Conservation (phyloP, 2,888 invertebrate genomes). For the Leptodirus hochenwartii region DNA sequence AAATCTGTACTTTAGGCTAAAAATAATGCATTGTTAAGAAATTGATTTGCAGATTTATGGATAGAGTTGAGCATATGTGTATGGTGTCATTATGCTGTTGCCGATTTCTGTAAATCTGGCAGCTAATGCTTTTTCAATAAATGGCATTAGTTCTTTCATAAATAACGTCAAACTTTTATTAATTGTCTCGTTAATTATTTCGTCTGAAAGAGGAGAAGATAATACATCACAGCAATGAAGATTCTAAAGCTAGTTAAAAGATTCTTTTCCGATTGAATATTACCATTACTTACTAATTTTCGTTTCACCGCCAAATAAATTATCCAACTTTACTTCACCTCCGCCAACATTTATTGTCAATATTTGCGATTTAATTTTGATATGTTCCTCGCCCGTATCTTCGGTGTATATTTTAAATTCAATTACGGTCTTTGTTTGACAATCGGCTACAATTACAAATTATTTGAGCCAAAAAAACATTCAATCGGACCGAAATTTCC, state of each 20-base stretch:
- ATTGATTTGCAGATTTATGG: too few relatives aligned
- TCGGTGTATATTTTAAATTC: conserved; percentile 22
- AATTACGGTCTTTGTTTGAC: conserved; percentile 16
- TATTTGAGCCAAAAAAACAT: conserved; percentile 3
- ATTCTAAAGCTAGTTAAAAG: conserved; percentile 2
- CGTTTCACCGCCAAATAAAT: conserved; percentile 35
- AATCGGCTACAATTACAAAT: conserved; percentile 19
- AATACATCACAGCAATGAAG: too few relatives aligned
- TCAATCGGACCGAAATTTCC: too few relatives aligned
- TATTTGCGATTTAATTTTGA: conserved; percentile 26
- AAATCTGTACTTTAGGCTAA: too few relatives aligned
- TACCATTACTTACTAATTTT: conserved; percentile 25
- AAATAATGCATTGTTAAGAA: too few relatives aligned
- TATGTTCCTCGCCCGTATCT: conserved; percentile 26
- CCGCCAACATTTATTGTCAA: conserved; percentile 30
- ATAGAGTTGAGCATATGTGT: conserved; percentile 31
- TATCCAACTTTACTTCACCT: conserved; percentile 29
- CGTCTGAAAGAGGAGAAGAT: conserved; percentile 20
- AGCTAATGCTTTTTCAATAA: conserved; percentile 31
- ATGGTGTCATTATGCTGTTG: conserved; percentile 30
- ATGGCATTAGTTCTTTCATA: conserved; percentile 32
- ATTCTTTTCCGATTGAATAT: too few relatives aligned
- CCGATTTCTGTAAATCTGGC: conserved; percentile 28
- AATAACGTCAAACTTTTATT: conserved; percentile 36
- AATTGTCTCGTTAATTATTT: conserved; percentile 34